Percentiles rank a stretch among this genome's conserved stretches.
phyloP scores from a whole-genome alignment of 2,888 invertebrate species.

The Coelinius sp. region DNA sequence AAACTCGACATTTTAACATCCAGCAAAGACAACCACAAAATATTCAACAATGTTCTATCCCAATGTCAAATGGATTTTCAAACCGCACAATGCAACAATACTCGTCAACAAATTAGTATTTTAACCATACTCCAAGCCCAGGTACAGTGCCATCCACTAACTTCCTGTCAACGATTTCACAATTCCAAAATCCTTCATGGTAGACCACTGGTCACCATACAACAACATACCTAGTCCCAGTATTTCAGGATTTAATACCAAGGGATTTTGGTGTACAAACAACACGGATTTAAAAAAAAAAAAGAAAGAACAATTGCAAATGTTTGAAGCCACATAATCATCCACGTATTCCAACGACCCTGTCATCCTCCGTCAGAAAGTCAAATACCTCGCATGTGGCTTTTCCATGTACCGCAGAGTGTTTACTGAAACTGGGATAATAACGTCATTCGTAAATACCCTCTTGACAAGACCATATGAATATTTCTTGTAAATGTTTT shows the following conservation, averaged over 20 bases:
- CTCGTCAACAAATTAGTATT: constrained; percentile 30
- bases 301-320: not conserved
- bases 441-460: constrained; percentile 9
- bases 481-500: not conserved
- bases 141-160: not conserved
- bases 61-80: constrained; percentile 29
- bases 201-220: constrained; percentile 4
- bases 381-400: constrained; percentile 23
- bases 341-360: not conserved
- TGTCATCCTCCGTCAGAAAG: constrained; percentile 13
- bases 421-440: constrained; percentile 9
- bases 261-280: not conserved
- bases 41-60: constrained; percentile 11
- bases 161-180: constrained; percentile 19
- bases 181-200: constrained; percentile 11
- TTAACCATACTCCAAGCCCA: not conserved
- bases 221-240: not conserved
- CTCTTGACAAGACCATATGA: not conserved
- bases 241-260: not conserved
- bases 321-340: not conserved
- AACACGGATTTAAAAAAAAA: not conserved
- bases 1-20: not conserved
- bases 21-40: not conserved
- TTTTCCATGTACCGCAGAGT: constrained; percentile 16
- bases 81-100: constrained; percentile 34